phyloP scores from a whole-genome alignment of 2,113 vertebrate species.

The Tenebrosternarchus preto region DNA sequence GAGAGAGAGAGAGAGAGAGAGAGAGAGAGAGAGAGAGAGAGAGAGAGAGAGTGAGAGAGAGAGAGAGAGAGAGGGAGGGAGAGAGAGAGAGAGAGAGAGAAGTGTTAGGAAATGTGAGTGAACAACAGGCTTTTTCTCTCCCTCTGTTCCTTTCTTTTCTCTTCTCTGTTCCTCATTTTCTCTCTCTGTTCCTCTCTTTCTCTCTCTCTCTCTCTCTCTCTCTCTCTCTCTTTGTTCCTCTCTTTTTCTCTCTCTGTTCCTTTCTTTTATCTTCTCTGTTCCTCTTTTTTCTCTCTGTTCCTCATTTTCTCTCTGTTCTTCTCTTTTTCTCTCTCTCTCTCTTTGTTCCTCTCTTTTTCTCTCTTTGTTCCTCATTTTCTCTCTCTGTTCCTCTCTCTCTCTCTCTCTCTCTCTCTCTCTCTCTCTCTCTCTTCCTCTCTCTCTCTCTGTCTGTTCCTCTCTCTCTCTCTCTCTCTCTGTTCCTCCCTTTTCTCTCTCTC shows the following conservation, averaged over 20 bases:
- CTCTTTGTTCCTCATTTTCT: not conserved
- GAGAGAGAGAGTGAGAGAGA: no score
- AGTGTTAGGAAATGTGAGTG: no score
- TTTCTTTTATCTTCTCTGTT: not conserved
- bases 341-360: not conserved
- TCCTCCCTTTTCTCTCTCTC: not conserved
- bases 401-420: not conserved
- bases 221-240: constrained; percentile 36
- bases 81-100: constrained; percentile 22
- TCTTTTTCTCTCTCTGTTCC: not conserved
- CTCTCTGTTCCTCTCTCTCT: not conserved
- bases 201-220: not conserved
- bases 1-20: no score
- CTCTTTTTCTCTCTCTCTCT: no score
- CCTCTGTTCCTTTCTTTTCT: no score
- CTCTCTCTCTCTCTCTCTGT: not conserved
- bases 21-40: no score
- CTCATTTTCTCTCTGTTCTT: no score
- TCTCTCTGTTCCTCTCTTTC: not conserved
- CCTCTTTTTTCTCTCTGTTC: not conserved
- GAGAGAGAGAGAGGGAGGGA: no score
- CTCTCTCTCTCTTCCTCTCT: not conserved
- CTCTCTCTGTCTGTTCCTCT: not conserved
- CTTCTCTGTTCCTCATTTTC: not conserved
- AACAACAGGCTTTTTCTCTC: no score